Evolutionary conservation across 1,140 invertebrate species (phyloP).

Genomic region (Proales similis): DNA sequence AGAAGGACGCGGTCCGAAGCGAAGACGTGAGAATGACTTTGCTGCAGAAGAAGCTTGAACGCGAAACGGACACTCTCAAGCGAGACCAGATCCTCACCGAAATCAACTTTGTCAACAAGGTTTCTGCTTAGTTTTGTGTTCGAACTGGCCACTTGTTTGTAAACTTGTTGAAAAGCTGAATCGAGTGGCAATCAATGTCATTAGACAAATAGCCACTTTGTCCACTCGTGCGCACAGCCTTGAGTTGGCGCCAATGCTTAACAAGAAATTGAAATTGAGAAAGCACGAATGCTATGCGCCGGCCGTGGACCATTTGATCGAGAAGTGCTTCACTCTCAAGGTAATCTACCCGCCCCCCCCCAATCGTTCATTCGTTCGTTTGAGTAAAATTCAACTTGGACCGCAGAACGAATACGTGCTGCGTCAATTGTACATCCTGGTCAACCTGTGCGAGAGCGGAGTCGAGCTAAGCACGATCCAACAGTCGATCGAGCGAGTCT

Average conservation of each 20-base stretch:
- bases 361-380: background rate
- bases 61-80: slow-evolving; percentile 25
- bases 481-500: slow-evolving; percentile 42
- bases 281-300: slow-evolving; percentile 45
- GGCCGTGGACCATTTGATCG: slow-evolving; percentile 41
- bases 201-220: slow-evolving; percentile 42
- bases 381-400: slow-evolving; percentile 16
- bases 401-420: slow-evolving; percentile 53
- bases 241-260: slow-evolving; percentile 39
- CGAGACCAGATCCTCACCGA: slow-evolving; percentile 5
- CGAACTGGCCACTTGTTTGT: background rate
- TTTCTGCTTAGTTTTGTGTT: background rate
- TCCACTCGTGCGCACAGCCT: slow-evolving; percentile 39
- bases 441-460: slow-evolving; percentile 54
- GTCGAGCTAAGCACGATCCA: slow-evolving; percentile 39
- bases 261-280: slow-evolving; percentile 39
- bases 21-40: slow-evolving; percentile 51
- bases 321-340: slow-evolving; percentile 43
- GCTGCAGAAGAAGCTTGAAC: slow-evolving; percentile 42
- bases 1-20: slow-evolving; percentile 49
- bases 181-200: slow-evolving; percentile 39
- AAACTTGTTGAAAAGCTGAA: slow-evolving; percentile 41
- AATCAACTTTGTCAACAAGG: background rate
- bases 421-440: slow-evolving; percentile 52
- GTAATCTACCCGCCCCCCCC: slow-evolving; percentile 38